A percentile compares a stretch with the other conserved stretches of the same genome.
phyloP scores from a whole-genome alignment of 1,140 invertebrate species.

The Lasaia peninsularis region DNA sequence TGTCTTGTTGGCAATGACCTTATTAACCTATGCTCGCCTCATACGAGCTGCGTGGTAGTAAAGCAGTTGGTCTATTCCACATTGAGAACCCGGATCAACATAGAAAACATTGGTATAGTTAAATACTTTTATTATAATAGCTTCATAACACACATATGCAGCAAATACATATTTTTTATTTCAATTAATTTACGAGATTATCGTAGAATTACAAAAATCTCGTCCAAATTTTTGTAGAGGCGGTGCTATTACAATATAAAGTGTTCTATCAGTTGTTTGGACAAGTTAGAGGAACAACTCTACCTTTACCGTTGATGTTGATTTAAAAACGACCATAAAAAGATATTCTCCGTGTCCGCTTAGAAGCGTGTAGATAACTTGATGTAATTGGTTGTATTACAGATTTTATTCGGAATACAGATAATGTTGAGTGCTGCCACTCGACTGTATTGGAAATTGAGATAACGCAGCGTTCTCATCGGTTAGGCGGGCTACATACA shows the following conservation, averaged over 20 bases:
- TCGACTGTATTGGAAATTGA: conserved; percentile 35
- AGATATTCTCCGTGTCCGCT: conserved; percentile 15
- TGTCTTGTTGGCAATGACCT: too few species aligned
- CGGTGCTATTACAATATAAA: not conserved
- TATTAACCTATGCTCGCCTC: too few species aligned
- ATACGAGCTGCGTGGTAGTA: too few species aligned
- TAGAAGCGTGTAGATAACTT: conserved; percentile 32
- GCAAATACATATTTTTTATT: too few species aligned
- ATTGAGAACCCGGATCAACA: too few species aligned
- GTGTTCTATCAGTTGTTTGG: not conserved
- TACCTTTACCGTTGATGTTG: conserved; percentile 11
- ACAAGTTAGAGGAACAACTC: not conserved
- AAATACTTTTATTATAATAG: too few species aligned
- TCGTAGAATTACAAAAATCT: not conserved
- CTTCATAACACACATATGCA: too few species aligned
- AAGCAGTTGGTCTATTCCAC: too few species aligned
- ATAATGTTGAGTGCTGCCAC: conserved; percentile 35
- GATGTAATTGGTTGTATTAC: conserved; percentile 42
- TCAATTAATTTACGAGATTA: not conserved
- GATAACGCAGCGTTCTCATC: conserved; percentile 23
- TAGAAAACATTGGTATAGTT: too few species aligned
- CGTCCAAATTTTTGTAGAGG: not conserved
- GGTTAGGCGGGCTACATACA: conserved; percentile 13
- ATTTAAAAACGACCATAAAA: conserved; percentile 11
- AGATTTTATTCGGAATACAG: conserved; percentile 37